These are phyloP conservation scores for Chionoecetes opilio DNA, from an alignment of 1,140 invertebrate genomes.

Conservation along the genomic window DNA sequence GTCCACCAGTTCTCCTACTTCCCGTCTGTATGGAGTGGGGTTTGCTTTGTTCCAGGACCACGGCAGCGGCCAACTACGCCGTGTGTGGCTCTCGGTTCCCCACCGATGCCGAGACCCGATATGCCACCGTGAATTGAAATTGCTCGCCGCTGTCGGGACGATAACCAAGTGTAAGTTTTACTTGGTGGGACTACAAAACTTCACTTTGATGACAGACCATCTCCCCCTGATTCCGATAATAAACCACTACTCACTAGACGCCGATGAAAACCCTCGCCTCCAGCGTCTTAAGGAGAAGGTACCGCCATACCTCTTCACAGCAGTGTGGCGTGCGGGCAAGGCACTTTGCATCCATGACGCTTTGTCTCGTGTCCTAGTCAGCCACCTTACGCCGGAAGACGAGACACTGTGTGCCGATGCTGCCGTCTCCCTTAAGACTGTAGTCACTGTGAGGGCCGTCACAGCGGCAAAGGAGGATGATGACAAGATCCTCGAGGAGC, in stretches of 20 bases:
- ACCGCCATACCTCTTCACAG: neutral
- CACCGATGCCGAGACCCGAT: neutral
- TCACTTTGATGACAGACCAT: slow-evolving; percentile 6
- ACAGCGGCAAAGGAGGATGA: too few relatives aligned
- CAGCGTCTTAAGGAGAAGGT: slow-evolving; percentile 44
- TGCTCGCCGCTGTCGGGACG: neutral
- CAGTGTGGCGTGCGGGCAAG: slow-evolving; percentile 32
- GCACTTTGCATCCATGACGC: neutral
- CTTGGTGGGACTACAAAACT: neutral
- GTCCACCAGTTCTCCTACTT: neutral
- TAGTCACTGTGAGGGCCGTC: neutral
- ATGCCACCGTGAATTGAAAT: neutral
- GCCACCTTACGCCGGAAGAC: neutral
- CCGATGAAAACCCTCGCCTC: neutral
- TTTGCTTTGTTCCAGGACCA: neutral
- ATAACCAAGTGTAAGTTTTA: neutral
- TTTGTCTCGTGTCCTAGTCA: neutral
- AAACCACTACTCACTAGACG: slow-evolving; percentile 34
- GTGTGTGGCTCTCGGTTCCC: neutral
- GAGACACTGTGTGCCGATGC: neutral
- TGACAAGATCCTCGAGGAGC: too few relatives aligned
- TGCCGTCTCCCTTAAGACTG: neutral
- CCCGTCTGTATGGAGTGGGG: neutral
- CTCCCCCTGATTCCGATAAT: neutral
- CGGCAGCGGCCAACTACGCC: neutral